Evolutionary conservation across 2,888 invertebrate genomes (phyloP).

Genomic region (Quadriops clusia): DNA sequence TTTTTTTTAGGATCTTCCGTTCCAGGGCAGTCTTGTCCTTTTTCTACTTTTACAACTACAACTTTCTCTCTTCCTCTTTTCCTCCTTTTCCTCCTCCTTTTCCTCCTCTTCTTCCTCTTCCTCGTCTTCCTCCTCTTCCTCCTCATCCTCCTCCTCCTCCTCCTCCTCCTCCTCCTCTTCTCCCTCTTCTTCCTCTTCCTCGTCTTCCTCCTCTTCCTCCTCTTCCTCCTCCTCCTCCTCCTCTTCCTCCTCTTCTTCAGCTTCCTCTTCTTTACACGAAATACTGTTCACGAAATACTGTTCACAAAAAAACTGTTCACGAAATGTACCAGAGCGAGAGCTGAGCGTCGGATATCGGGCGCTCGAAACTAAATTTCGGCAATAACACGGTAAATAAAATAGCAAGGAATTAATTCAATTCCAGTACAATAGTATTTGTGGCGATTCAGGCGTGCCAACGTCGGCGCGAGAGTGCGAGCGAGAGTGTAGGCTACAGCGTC

Average conservation of each 20-base stretch:
- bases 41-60: too few species aligned
- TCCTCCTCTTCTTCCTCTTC: not conserved
- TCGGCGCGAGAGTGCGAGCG: slow-evolving; percentile 12
- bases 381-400: slow-evolving; percentile 25
- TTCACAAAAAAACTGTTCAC: too few species aligned
- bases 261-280: not conserved
- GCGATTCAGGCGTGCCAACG: slow-evolving; percentile 19
- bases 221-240: not conserved
- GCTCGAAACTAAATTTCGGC: slow-evolving; percentile 20
- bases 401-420: slow-evolving; percentile 25
- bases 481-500: slow-evolving; percentile 17
- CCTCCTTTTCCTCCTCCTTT: not conserved
- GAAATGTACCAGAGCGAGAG: too few species aligned
- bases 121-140: not conserved
- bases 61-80: slow-evolving; percentile 4
- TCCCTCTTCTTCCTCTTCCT: not conserved
- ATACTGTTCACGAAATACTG: too few species aligned
- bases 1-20: too few species aligned
- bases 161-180: too few species aligned
- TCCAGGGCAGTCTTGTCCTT: too few species aligned
- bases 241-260: not conserved
- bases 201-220: not conserved
- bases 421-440: slow-evolving; percentile 21
- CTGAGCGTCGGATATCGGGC: too few species aligned
- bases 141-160: not conserved